A percentile compares a stretch with the other conserved stretches of the same genome.
Evolutionary conservation across 2,113 vertebrate species (phyloP).

Genomic region (Nycticryphes semicollaris): DNA sequence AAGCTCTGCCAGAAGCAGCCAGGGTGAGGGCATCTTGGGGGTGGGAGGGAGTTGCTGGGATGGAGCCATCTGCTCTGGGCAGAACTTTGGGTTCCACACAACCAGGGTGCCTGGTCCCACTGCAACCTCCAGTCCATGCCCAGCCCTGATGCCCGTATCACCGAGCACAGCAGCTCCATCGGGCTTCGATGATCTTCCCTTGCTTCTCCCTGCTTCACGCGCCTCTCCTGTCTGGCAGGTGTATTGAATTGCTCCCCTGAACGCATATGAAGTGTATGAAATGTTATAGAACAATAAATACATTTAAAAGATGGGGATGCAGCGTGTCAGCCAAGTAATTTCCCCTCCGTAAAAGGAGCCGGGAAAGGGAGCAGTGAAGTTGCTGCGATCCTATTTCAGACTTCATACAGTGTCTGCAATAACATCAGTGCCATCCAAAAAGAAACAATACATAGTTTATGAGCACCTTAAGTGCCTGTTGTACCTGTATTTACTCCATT

Average conservation of each 20-base stretch:
- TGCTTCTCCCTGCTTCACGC: accelerated
- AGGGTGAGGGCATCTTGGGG: background rate
- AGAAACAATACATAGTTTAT: conserved; percentile 45
- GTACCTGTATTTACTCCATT: conserved; percentile 54
- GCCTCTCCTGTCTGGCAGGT: background rate
- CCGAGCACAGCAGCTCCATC: accelerated
- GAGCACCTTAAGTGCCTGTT: conserved; percentile 49
- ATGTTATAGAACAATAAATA: conserved; percentile 47
- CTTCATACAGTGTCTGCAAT: background rate
- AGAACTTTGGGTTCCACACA: background rate
- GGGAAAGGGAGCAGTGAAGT: background rate
- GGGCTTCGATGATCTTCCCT: background rate
- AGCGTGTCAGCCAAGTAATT: conserved; percentile 13
- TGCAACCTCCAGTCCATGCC: accelerated
- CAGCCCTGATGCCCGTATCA: accelerated
- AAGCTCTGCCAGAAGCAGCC: background rate
- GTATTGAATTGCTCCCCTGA: background rate
- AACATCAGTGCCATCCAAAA: conserved; percentile 18
- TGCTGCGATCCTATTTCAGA: background rate
- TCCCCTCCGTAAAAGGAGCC: background rate
- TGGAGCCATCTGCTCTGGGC: accelerated
- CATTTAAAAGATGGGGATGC: background rate
- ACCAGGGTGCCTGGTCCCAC: accelerated
- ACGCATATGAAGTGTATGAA: background rate
- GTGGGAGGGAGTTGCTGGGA: accelerated